Evolutionary conservation across 1,140 invertebrate species (phyloP).

Genomic region (Catajapyx aquilonaris): DNA sequence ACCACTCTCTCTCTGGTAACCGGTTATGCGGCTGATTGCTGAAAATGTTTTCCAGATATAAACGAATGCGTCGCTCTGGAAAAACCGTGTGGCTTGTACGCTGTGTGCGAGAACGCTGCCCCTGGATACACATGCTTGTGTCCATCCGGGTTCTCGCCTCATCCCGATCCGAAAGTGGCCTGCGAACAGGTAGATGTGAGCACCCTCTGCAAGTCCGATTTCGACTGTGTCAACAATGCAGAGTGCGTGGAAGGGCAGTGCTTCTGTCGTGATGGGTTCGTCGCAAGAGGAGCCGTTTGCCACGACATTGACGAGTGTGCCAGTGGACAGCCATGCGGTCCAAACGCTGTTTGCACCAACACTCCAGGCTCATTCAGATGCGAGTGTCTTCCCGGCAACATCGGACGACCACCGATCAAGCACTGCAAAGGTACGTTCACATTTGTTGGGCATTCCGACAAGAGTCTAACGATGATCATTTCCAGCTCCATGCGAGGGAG

Average conservation of each 20-base stretch:
- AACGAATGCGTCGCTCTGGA: constrained; percentile 67
- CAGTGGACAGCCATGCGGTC: constrained; percentile 47
- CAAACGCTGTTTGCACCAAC: constrained; percentile 60
- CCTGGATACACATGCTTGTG: constrained; percentile 76
- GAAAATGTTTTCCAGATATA: constrained; percentile 36
- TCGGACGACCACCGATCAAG: constrained; percentile 55
- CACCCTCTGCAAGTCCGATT: constrained; percentile 65
- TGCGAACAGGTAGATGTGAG: constrained; percentile 77
- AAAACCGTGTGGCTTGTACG: constrained; percentile 63
- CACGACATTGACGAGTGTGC: constrained; percentile 65
- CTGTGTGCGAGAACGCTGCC: constrained; percentile 63
- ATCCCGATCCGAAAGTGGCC: constrained; percentile 56
- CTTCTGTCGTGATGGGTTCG: constrained; percentile 73
- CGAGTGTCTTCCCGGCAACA: constrained; percentile 64
- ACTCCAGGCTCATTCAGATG: constrained; percentile 64
- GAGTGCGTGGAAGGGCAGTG: constrained; percentile 74
- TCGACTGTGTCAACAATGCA: constrained; percentile 79
- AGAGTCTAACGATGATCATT: constrained; percentile 1
- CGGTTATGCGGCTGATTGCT: background rate
- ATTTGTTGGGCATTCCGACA: constrained; percentile 2
- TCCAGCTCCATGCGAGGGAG: constrained; percentile 68
- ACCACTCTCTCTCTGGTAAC: background rate
- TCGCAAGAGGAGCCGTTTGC: constrained; percentile 51
- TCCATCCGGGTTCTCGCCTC: constrained; percentile 65
- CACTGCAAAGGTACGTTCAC: constrained; percentile 43